Percentiles rank a stretch among this genome's conserved stretches.
These are phyloP conservation scores for Ploceus nigricollis DNA, from an alignment of 2,113 vertebrate genomes.

Conservation along the genomic window DNA sequence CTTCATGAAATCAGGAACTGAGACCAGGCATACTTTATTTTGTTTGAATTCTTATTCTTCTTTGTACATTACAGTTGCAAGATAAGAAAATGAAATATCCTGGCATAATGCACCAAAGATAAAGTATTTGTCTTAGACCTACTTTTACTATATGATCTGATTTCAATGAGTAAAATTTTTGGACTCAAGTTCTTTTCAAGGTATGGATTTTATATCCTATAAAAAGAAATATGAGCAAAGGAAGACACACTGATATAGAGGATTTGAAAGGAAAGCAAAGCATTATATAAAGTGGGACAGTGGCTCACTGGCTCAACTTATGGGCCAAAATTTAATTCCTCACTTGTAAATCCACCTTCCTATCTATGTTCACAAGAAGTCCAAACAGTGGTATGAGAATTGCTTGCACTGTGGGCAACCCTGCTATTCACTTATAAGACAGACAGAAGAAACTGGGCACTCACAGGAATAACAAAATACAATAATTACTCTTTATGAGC, in stretches of 20 bases:
- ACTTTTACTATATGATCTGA: not conserved
- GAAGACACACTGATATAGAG: not conserved
- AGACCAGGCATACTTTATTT: not conserved
- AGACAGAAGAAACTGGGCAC: slow-evolving; percentile 3
- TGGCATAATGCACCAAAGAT: not conserved
- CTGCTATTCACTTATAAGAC: not conserved
- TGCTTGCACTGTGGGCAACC: not conserved
- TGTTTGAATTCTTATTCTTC: not conserved
- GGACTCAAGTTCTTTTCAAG: not conserved
- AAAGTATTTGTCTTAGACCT: not conserved
- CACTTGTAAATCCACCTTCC: not conserved
- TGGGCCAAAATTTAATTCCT: not conserved
- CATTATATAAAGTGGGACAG: not conserved
- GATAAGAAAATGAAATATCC: not conserved
- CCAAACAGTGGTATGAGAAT: not conserved
- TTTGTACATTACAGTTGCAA: not conserved
- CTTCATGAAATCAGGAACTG: not conserved
- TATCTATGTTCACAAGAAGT: not conserved
- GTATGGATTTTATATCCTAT: not conserved
- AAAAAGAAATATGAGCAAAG: not conserved
- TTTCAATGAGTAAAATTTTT: not conserved
- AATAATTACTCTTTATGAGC: slow-evolving; percentile 25
- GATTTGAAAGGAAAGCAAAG: not conserved
- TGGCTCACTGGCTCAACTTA: not conserved
- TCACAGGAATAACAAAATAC: not conserved